These are phyloP conservation scores for Pygoscelis adeliae DNA, from an alignment of 2,113 vertebrate genomes.

Conservation along the genomic window DNA sequence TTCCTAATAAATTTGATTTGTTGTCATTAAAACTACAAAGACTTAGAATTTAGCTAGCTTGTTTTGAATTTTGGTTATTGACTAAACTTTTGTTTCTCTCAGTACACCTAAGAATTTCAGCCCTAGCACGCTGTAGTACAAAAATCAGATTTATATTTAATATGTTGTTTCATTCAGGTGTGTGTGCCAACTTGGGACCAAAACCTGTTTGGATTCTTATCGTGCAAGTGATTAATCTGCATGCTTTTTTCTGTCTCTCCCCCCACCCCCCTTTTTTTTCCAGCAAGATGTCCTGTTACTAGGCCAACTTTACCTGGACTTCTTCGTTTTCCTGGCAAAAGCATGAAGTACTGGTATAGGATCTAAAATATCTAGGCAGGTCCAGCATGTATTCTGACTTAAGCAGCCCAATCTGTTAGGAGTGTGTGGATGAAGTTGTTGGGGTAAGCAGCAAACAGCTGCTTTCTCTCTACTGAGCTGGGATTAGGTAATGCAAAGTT, in stretches of 20 bases:
- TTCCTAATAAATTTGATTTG: neutral
- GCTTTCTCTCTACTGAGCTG: neutral
- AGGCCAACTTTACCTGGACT: neutral
- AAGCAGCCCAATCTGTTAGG: neutral
- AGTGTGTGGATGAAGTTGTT: neutral
- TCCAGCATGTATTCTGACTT: neutral
- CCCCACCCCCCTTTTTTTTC: too few relatives aligned
- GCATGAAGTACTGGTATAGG: neutral
- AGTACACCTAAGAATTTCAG: neutral
- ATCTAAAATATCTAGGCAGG: neutral
- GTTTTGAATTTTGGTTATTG: neutral
- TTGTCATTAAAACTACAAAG: neutral
- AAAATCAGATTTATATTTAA: neutral
- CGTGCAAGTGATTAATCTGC: neutral
- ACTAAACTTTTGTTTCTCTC: neutral
- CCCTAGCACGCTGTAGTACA: neutral
- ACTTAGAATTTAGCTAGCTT: neutral
- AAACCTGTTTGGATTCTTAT: neutral
- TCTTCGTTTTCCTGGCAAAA: neutral
- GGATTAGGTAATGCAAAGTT: neutral
- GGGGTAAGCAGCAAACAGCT: neutral
- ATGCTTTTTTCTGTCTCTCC: accelerated
- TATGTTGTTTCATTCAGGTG: neutral
- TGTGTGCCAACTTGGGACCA: neutral
- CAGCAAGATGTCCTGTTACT: neutral